Evolutionary conservation across 2,888 invertebrate genomes (phyloP).

Genomic region (Linnaemya tessellans): DNA sequence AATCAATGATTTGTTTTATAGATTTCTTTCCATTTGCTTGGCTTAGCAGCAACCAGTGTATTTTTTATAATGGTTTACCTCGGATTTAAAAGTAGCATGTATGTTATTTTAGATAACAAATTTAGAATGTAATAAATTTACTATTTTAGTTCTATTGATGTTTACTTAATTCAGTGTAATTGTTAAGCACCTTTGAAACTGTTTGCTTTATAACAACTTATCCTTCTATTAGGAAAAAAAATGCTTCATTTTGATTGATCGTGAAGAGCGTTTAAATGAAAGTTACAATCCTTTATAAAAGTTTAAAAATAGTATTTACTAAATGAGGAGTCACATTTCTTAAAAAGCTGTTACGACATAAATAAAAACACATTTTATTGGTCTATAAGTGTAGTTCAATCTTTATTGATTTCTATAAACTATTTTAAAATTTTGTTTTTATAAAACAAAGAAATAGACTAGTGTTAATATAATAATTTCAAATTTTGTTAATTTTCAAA

Average conservation of each 20-base stretch:
- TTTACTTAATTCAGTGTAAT: neutral
- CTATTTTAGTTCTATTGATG: neutral
- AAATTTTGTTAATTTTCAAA: neutral
- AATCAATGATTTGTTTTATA: slow-evolving; percentile 46
- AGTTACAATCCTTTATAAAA: too few relatives aligned
- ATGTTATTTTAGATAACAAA: neutral
- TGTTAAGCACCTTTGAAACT: neutral
- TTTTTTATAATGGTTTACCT: neutral
- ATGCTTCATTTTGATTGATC: too few relatives aligned
- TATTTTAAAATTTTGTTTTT: neutral
- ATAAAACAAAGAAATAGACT: neutral
- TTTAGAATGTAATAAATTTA: too few relatives aligned
- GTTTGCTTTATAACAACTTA: too few relatives aligned
- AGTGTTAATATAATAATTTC: neutral
- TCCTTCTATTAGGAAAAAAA: too few relatives aligned
- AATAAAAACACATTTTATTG: neutral
- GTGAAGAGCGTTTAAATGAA: too few relatives aligned
- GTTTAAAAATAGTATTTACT: too few relatives aligned
- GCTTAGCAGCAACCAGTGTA: neutral
- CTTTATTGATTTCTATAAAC: slow-evolving; percentile 1
- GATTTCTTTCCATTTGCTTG: slow-evolving; percentile 17
- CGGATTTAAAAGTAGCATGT: neutral
- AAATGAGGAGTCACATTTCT: too few relatives aligned
- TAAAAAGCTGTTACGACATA: too few relatives aligned
- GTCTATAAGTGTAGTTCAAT: neutral